Base-by-base conservation (phyloP, 64 coral and sea anemone genomes). In the Catalaphyllia jardinei region DNA sequence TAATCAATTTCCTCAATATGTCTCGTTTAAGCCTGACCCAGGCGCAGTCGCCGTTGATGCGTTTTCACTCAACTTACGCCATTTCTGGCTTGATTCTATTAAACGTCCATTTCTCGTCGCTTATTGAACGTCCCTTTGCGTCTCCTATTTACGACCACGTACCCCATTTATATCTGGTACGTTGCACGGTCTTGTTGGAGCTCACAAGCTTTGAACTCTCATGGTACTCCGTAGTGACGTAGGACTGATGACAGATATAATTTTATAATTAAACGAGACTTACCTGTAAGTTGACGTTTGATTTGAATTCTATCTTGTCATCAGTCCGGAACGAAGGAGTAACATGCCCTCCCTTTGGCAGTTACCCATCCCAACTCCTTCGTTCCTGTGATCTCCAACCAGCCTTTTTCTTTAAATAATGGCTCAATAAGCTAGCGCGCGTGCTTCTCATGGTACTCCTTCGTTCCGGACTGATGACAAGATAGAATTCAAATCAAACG, bases 401-500 rank as follows among this genome's bases (percentile, higher is more conserved):
- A 35, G 33, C 33, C 33, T 35, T n/a, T 35, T 35, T 35, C 33
- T 35, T 35, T 35, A 35, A 35, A 35, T 35, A 35, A 35, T 35
- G 33, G 33, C 33, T 35, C 33, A 35, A 35, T 35, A 35, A 35
- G 33, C 33, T 35, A 35, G 33, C 33, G 33, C 33, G 33, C 33
- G 3, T 35, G 54, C 54, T 57, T 90, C 89, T 91, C 89, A 91
- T 91, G 89, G 84, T 25, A 91, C 89, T 91, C 89, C 89, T 91
- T 91, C 89, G 79, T 91, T 91, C 89, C 79, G 89, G 89, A 91
- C 89, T 91, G 80, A 91, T 91, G 89, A 91, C 80, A 91, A 73
- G 89, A 60, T 83, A 82, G 87, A 89, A 80, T 89, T 35, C 4
- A 3, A 71, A 89, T 89, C 87, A 89, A 89, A 89, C 87, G 71